Percentiles rank a stretch among this genome's conserved stretches.
phyloP scores from a whole-genome alignment of 2,888 invertebrate species.

The Sphaerophoria rueppellii region DNA sequence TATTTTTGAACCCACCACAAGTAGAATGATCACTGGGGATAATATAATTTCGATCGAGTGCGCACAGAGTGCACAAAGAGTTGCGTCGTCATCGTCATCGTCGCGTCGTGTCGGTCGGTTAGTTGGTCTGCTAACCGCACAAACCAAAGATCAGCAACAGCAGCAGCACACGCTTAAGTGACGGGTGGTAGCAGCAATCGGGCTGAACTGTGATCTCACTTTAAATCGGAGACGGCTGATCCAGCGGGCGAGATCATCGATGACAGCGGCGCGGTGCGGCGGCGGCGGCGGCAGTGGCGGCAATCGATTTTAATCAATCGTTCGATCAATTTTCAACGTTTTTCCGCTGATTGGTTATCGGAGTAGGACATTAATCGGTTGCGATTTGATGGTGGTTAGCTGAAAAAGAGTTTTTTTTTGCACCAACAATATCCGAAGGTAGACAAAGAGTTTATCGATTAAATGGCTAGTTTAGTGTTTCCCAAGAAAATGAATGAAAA shows the following conservation, averaged over 20 bases:
- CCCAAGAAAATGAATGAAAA: too few species aligned
- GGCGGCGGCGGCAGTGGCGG: conserved; percentile 37
- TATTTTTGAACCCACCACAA: conserved; percentile 51
- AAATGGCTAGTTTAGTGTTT: too few species aligned
- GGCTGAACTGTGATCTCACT: conserved; percentile 57
- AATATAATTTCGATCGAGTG: conserved; percentile 67
- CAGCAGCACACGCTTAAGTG: conserved; percentile 56
- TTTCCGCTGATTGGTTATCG: conserved; percentile 66
- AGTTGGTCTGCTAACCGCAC: conserved; percentile 55
- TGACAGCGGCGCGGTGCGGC: conserved; percentile 39
- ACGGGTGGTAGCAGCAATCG: conserved; percentile 33
- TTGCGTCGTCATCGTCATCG: not conserved
- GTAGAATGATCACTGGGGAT: conserved; percentile 65
- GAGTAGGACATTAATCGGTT: conserved; percentile 60
- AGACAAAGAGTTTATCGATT: too few species aligned
- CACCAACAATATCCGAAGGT: too few species aligned
- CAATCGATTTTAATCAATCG: conserved; percentile 67
- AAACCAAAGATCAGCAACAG: conserved; percentile 45
- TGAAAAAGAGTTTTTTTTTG: conserved; percentile 23
- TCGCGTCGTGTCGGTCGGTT: not conserved
- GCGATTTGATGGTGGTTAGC: conserved; percentile 52
- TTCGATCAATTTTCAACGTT: conserved; percentile 70
- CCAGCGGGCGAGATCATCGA: conserved; percentile 34
- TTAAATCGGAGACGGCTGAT: conserved; percentile 16
- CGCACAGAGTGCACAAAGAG: conserved; percentile 48